Percentiles rank a stretch among this genome's conserved stretches.
phyloP scores from a whole-genome alignment of 2,888 invertebrate genomes.

The Pristionchus japonicus region DNA sequence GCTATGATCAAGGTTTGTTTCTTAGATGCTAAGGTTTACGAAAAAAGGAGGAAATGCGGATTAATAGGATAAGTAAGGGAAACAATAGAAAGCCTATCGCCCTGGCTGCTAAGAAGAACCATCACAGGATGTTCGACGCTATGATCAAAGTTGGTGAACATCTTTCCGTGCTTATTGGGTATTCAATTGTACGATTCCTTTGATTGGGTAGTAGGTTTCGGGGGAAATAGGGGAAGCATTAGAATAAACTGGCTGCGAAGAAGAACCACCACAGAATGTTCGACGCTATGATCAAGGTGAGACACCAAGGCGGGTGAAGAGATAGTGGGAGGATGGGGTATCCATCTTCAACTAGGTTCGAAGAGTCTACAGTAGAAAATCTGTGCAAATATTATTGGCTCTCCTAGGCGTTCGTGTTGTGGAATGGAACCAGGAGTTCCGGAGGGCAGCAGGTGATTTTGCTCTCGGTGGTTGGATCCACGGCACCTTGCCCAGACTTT shows the following conservation, averaged over 20 bases:
- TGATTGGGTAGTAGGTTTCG: no score
- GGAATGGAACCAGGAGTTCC: not conserved
- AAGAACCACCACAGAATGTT: conserved; percentile 21
- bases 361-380: no score
- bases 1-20: conserved; percentile 38
- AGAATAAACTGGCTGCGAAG: not conserved
- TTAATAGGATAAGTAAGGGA: no score
- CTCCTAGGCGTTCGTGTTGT: not conserved
- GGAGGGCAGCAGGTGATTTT: not conserved
- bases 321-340: no score
- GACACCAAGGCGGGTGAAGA: no score
- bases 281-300: conserved; percentile 37
- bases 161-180: no score
- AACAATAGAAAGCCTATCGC: not conserved
- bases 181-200: no score
- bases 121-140: conserved; percentile 8
- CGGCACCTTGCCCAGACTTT: not conserved
- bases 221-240: no score
- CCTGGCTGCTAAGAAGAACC: conserved; percentile 26
- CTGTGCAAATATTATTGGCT: no score
- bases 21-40: not conserved
- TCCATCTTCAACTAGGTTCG: no score
- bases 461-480: not conserved
- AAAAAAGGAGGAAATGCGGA: no score
- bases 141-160: conserved; percentile 44